Conservation (phyloP, 2,113 vertebrate genomes). For the Phalacrocorax pelagicus region DNA sequence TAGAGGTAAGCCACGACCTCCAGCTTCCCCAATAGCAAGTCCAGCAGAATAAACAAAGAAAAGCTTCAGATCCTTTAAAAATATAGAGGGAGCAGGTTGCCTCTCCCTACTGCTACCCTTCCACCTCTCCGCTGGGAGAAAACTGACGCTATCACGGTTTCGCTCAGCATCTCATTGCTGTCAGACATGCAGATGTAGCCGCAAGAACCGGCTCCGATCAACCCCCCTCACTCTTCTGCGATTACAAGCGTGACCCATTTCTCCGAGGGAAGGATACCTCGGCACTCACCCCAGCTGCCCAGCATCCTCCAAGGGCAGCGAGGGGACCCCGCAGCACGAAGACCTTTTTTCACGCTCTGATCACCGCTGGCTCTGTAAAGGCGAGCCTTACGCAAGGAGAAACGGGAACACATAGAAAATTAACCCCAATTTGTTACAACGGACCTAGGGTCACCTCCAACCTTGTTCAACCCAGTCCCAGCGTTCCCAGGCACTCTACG, state of each 20-base stretch:
- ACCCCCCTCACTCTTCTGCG: background rate
- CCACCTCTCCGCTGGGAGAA: background rate
- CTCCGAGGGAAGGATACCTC: background rate
- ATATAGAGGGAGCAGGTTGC: accelerated
- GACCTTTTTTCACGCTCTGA: background rate
- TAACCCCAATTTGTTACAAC: accelerated
- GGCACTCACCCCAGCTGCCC: accelerated
- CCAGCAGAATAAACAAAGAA: background rate
- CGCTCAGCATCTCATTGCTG: background rate
- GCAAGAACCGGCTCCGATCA: background rate
- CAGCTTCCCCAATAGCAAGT: background rate
- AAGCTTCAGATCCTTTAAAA: background rate
- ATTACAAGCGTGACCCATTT: conserved; percentile 24
- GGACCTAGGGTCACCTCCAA: background rate
- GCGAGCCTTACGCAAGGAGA: accelerated
- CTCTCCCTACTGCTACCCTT: background rate
- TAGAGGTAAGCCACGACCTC: accelerated
- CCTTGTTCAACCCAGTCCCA: accelerated
- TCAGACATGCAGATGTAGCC: background rate
- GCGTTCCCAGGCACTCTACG: accelerated
- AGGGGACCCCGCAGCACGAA: accelerated
- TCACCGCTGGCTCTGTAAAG: accelerated
- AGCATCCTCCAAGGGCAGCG: background rate
- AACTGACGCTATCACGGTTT: background rate
- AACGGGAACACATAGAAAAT: background rate